Conservation (phyloP, 2,888 invertebrate species). For the Xanthostigma xanthostigma region DNA sequence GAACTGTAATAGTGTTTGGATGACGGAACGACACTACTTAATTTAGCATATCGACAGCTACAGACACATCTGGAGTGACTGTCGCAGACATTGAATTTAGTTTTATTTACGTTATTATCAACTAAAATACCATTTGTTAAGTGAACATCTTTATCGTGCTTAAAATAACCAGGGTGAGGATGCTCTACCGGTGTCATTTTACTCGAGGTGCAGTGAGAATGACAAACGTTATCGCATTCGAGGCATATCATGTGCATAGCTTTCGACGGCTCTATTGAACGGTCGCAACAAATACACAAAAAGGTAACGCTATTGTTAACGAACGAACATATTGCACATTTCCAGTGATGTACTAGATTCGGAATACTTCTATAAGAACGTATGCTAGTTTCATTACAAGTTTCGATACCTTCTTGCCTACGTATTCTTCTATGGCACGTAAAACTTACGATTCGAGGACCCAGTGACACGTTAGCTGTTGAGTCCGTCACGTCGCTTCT, state of each 20-base stretch:
- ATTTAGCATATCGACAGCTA: conserved; percentile 25
- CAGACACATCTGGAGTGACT: conserved; percentile 26
- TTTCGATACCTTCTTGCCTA: neutral
- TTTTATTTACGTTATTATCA: neutral
- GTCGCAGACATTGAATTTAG: conserved; percentile 5
- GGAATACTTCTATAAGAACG: conserved; percentile 11
- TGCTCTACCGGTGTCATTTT: conserved; percentile 24
- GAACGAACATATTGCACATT: conserved; percentile 22
- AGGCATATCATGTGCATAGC: conserved; percentile 23
- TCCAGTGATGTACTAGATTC: conserved; percentile 21
- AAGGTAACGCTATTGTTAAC: conserved; percentile 20
- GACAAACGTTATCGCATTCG: conserved; percentile 26
- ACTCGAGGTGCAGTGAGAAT: conserved; percentile 14
- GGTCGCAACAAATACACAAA: conserved; percentile 16
- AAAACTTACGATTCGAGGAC: conserved; percentile 3
- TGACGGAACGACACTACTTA: conserved; percentile 19
- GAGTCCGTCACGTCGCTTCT: conserved; percentile 3
- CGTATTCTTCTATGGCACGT: conserved; percentile 1
- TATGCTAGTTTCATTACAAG: neutral
- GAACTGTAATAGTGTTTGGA: conserved; percentile 10
- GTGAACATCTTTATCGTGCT: neutral
- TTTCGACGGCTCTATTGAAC: conserved; percentile 6
- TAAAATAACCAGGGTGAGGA: conserved; percentile 12
- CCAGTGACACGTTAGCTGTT: neutral
- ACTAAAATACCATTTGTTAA: neutral